Percentiles rank a stretch among this genome's conserved stretches.
Conservation (phyloP, 2,113 vertebrate species). For the Toxotes jaculatrix region DNA sequence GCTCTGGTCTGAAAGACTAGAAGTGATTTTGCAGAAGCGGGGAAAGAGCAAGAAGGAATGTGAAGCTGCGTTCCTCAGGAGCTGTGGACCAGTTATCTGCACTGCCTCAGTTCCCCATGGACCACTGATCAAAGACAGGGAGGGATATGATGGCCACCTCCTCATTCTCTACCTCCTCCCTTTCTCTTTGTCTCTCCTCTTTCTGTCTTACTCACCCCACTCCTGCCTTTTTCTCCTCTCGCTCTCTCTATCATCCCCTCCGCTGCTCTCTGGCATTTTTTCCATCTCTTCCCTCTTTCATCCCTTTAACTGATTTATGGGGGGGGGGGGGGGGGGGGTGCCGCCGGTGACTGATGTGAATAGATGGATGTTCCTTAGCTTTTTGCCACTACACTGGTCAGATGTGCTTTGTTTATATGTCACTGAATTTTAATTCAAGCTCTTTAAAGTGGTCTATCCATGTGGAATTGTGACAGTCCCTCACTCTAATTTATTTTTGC, state of each 20-base stretch:
- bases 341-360: slow-evolving; percentile 29
- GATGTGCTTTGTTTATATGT: slow-evolving; percentile 58
- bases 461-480: slow-evolving; percentile 19
- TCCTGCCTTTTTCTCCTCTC: slow-evolving; percentile 18
- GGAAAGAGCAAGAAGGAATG: slow-evolving; percentile 71
- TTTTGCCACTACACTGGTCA: slow-evolving; percentile 39
- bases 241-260: slow-evolving; percentile 35
- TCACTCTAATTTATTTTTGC: slow-evolving; percentile 10
- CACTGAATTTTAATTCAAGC: slow-evolving; percentile 28
- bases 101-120: slow-evolving; percentile 64
- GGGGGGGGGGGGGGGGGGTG: background rate
- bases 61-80: slow-evolving; percentile 71
- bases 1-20: slow-evolving; percentile 64
- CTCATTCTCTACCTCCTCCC: slow-evolving; percentile 56
- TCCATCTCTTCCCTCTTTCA: slow-evolving; percentile 49
- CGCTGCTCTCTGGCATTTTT: slow-evolving; percentile 44
- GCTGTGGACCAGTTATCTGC: slow-evolving; percentile 69
- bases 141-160: slow-evolving; percentile 54
- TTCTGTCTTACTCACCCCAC: slow-evolving; percentile 35
- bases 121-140: slow-evolving; percentile 78
- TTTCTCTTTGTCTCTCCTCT: slow-evolving; percentile 53
- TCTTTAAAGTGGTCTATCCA: slow-evolving; percentile 53
- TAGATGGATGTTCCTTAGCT: slow-evolving; percentile 37
- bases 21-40: slow-evolving; percentile 68
- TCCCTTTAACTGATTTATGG: slow-evolving; percentile 54